Percentiles rank a stretch among this genome's conserved stretches.
These are phyloP conservation scores for Poecilobothrus nobilitatus DNA, from an alignment of 2,888 invertebrate species.

Conservation along the genomic window DNA sequence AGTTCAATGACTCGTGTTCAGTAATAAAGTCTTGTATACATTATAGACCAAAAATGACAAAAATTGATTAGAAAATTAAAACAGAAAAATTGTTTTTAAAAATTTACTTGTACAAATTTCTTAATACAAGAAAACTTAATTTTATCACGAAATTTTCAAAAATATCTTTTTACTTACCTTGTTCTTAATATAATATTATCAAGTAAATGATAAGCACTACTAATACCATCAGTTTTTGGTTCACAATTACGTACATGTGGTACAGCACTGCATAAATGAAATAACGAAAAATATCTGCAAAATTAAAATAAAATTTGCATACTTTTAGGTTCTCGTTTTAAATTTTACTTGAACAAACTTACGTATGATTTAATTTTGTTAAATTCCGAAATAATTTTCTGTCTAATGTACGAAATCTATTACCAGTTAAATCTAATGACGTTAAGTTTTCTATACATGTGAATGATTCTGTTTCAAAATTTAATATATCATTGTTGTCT, in stretches of 20 bases:
- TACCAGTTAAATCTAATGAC: conserved; percentile 43
- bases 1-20: too few species aligned
- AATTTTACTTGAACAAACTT: conserved; percentile 31
- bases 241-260: conserved; percentile 50
- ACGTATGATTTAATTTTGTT: conserved; percentile 45
- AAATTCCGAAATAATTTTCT: conserved; percentile 40
- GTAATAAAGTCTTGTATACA: too few species aligned
- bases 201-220: conserved; percentile 50
- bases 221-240: conserved; percentile 54
- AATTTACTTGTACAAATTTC: too few species aligned
- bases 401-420: conserved; percentile 40
- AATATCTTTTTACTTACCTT: conserved; percentile 45
- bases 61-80: too few species aligned
- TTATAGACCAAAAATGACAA: too few species aligned
- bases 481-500: conserved; percentile 43
- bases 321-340: neutral
- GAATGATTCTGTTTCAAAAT: conserved; percentile 43
- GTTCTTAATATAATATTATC: conserved; percentile 49
- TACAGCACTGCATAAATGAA: conserved; percentile 50
- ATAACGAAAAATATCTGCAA: conserved; percentile 51
- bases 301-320: conserved; percentile 2
- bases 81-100: too few species aligned
- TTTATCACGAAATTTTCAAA: too few species aligned
- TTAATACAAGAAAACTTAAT: too few species aligned
- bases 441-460: conserved; percentile 43